Percentiles rank a stretch among this genome's conserved stretches.
Evolutionary conservation across 2,888 invertebrate genomes (phyloP).

Genomic region (Stomorhina lunata): DNA sequence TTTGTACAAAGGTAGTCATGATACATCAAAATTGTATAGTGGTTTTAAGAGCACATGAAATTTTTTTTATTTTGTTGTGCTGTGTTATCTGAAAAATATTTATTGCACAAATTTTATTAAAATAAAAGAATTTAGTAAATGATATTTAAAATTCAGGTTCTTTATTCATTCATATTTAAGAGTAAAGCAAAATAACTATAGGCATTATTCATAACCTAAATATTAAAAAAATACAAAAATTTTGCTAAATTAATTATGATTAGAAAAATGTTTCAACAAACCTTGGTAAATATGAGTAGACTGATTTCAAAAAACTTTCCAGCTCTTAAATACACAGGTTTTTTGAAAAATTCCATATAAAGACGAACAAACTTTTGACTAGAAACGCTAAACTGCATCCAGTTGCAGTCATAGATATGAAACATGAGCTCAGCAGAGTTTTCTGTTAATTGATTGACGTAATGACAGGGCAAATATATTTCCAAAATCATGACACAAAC

Average conservation of each 20-base stretch:
- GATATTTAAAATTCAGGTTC: neutral
- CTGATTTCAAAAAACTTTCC: slow-evolving; percentile 74
- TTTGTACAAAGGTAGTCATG: too few species aligned
- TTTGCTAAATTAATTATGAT: neutral
- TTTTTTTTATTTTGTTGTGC: too few species aligned
- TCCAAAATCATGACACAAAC: slow-evolving; percentile 72
- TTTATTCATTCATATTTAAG: slow-evolving; percentile 70
- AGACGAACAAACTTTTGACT: slow-evolving; percentile 71
- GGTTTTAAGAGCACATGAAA: too few species aligned
- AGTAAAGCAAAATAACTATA: slow-evolving; percentile 75
- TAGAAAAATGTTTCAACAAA: slow-evolving; percentile 37
- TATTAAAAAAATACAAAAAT: neutral
- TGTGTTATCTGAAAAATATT: too few species aligned
- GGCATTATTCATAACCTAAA: slow-evolving; percentile 75
- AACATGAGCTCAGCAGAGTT: slow-evolving; percentile 70
- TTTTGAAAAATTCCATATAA: slow-evolving; percentile 74
- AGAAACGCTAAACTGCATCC: slow-evolving; percentile 69
- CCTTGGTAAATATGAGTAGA: slow-evolving; percentile 75
- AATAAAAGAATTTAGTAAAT: neutral
- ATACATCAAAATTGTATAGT: too few species aligned
- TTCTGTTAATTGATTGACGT: slow-evolving; percentile 73
- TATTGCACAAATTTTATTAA: too few species aligned
- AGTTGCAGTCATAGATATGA: slow-evolving; percentile 73
- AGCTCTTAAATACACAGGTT: slow-evolving; percentile 71
- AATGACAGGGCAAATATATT: slow-evolving; percentile 76